Evolutionary conservation across 2,888 invertebrate genomes (phyloP).

Genomic region (Cerastis leucographa): DNA sequence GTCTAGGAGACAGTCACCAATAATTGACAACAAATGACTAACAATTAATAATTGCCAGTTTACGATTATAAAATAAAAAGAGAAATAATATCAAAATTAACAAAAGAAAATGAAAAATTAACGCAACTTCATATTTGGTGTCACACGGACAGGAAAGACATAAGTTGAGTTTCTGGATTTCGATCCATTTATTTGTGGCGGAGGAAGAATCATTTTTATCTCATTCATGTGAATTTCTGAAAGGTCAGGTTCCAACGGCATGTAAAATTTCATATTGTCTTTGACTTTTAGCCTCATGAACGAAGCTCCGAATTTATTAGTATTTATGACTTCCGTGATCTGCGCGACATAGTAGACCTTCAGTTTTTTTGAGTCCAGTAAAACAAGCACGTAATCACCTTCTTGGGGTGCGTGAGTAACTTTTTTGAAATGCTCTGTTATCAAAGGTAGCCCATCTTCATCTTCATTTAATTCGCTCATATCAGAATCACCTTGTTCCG

Average conservation of each 20-base stretch:
- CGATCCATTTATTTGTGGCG: too few species aligned
- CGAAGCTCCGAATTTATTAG: not conserved
- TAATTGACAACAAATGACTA: constrained; percentile 3
- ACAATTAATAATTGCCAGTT: not conserved
- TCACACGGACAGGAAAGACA: too few species aligned
- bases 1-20: too few species aligned
- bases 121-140: too few species aligned
- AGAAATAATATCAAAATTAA: not conserved
- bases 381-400: too few species aligned
- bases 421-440: too few species aligned
- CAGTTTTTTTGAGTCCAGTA: too few species aligned
- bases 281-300: constrained; percentile 8
- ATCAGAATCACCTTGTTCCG: too few species aligned
- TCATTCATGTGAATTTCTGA: constrained; percentile 11
- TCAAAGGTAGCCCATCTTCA: too few species aligned
- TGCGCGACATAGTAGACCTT: not conserved
- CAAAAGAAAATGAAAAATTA: constrained; percentile 1
- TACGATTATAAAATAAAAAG: not conserved
- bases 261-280: constrained; percentile 11
- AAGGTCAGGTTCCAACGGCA: constrained; percentile 9
- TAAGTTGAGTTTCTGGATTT: too few species aligned
- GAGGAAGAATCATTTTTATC: constrained; percentile 12
- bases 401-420: too few species aligned
- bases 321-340: not conserved
- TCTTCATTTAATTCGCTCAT: too few species aligned